A percentile compares a stretch with the other conserved stretches of the same genome.
Conservation (phyloP, 2,113 vertebrate genomes). For the Protomyctophum bolini region DNA sequence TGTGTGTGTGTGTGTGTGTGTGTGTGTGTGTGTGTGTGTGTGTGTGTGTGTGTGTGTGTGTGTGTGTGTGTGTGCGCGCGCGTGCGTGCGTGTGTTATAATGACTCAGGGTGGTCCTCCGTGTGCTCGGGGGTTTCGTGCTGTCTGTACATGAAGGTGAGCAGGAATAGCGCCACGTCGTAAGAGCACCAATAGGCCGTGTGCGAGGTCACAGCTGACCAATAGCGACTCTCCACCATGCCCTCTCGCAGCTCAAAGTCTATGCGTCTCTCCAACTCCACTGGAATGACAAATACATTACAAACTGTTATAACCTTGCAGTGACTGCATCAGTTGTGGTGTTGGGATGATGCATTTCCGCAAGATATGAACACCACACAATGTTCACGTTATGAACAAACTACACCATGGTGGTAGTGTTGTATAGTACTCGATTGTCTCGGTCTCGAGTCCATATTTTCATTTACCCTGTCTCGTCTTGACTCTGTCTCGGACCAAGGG, state of each 20-base stretch:
- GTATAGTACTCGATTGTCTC: too few species aligned
- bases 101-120: constrained; percentile 63
- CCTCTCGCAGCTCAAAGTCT: constrained; percentile 95
- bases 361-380: too few species aligned
- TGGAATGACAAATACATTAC: constrained; percentile 51
- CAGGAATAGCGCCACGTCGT: constrained; percentile 93
- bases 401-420: too few species aligned
- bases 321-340: too few species aligned
- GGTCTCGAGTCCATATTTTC: too few species aligned
- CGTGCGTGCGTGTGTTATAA: constrained; percentile 21
- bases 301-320: too few species aligned
- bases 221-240: constrained; percentile 94
- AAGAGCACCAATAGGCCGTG: constrained; percentile 96
- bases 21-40: constrained; percentile 4
- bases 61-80: constrained; percentile 2
- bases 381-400: too few species aligned
- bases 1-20: constrained; percentile 12
- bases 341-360: too few species aligned
- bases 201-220: constrained; percentile 97
- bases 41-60: background rate
- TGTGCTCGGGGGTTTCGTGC: constrained; percentile 62
- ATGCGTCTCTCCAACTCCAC: constrained; percentile 93
- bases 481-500: too few species aligned
- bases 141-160: constrained; percentile 94
- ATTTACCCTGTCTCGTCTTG: too few species aligned